Evolutionary conservation across 2,888 invertebrate species (phyloP).

Genomic region (Glaucopsyche alexis): DNA sequence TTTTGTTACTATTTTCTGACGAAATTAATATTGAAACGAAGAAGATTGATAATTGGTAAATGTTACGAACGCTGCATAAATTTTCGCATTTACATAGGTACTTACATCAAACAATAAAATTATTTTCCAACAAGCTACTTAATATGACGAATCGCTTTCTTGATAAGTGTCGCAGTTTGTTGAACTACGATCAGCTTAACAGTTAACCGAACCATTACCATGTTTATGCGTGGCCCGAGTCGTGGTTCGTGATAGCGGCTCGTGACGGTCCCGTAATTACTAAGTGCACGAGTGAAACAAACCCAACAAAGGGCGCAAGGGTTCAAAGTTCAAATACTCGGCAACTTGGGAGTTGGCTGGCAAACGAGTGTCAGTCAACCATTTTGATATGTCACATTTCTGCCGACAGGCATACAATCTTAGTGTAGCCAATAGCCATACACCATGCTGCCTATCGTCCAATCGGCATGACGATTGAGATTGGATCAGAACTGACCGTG

Average conservation of each 20-base stretch:
- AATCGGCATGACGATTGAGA: no score
- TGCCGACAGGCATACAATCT: no score
- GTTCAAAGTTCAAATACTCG: constrained; percentile 12
- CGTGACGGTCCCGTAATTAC: constrained; percentile 21
- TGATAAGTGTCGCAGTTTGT: constrained; percentile 9
- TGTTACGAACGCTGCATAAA: background rate
- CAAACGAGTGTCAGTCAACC: background rate
- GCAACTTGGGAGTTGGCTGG: background rate
- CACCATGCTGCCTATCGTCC: no score
- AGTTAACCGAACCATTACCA: constrained; percentile 7
- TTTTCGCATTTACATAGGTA: background rate
- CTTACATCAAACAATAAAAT: background rate
- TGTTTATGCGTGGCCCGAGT: constrained; percentile 4
- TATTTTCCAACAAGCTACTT: background rate
- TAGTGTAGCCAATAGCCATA: no score
- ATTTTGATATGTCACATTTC: background rate
- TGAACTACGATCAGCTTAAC: constrained; percentile 7
- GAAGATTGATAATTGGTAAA: no score
- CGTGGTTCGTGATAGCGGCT: constrained; percentile 17
- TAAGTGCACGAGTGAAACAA: constrained; percentile 17
- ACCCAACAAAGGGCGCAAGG: constrained; percentile 5
- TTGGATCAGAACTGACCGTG: no score
- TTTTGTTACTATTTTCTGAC: no score
- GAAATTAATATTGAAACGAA: no score
- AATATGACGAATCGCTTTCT: constrained; percentile 7